Evolutionary conservation across 2,888 invertebrate species (phyloP), one percentile per base, ranked within the genome.

Genomic region (Argyresthia albistria): DNA sequence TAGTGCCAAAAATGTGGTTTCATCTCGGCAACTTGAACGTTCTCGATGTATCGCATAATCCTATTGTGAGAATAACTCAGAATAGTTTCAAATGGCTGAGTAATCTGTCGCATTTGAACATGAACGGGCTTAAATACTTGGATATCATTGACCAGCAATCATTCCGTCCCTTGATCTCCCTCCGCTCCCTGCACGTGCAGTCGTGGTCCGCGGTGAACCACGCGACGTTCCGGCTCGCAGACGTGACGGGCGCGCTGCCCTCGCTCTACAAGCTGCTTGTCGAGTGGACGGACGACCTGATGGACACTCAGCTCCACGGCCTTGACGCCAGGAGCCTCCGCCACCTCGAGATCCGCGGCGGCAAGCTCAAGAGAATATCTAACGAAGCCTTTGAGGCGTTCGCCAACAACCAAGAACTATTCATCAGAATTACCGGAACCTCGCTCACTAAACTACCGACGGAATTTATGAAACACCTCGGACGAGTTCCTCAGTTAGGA

Each of bases 1-100:
- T 95, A 66, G 95, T 94, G 60, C 90, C 92, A 67, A 91, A 93
- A 58, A 90, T 92, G 62, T 95, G 95, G 91, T 86, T 90, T 65
- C 81, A 93, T 69, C 88, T 96, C 58, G 90, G 88, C 55, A 89
- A 92, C 56, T 88, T 97, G 58, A 92, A 94, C 58, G 89, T 91
- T 47, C 84, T 97, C 53, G 95, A 96, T 73, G 70, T 97, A 52
- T 95, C 96, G 0, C 90, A 90, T 67, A 97, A 97, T 81, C 95
- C 95, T 8, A 91, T 97, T 56, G 87, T 93, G 82, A 91, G 92
- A 69, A 89, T 96, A 56, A 88, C 91, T 57, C 88, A 89, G 65
- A 93, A 93, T 67, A 92, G 91, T 75, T 93, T 94, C 77, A 83
- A 89, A 62, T 93, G 93, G 56, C 88, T 93, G 59, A 88, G 88